Evolutionary conservation across 1,140 invertebrate species (phyloP).

Genomic region (Monochamus saltuarius): DNA sequence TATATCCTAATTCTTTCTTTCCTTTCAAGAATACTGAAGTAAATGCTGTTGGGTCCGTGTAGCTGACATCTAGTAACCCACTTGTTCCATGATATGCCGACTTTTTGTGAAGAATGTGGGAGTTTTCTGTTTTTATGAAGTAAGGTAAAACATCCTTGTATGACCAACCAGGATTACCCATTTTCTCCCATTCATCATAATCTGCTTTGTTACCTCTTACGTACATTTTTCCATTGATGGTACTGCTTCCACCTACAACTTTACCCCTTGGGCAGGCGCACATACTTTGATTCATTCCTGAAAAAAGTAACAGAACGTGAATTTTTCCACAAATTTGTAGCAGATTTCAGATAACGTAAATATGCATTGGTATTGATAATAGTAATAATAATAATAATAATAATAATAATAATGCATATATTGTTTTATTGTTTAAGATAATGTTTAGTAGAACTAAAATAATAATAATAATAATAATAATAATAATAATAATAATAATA

Average conservation of each 20-base stretch:
- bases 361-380: background rate
- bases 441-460: no score
- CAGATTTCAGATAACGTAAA: background rate
- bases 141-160: constrained; percentile 78
- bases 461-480: no score
- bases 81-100: constrained; percentile 54
- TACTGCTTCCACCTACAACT: constrained; percentile 71
- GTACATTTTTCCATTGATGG: constrained; percentile 87
- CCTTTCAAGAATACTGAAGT: constrained; percentile 64
- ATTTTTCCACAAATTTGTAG: no score
- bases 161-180: constrained; percentile 79
- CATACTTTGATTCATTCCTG: constrained; percentile 56
- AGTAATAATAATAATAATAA: no score
- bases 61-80: constrained; percentile 55
- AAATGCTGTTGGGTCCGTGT: constrained; percentile 47
- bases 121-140: constrained; percentile 77
- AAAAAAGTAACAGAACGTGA: background rate
- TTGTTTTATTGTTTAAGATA: no score
- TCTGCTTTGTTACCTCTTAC: constrained; percentile 71
- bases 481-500: no score
- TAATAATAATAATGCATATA: no score
- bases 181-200: constrained; percentile 65
- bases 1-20: constrained; percentile 56
- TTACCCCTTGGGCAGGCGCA: constrained; percentile 65
- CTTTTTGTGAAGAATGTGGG: constrained; percentile 60